Base-by-base conservation (phyloP, 2,888 invertebrate genomes). In the Julus scandinavius region DNA sequence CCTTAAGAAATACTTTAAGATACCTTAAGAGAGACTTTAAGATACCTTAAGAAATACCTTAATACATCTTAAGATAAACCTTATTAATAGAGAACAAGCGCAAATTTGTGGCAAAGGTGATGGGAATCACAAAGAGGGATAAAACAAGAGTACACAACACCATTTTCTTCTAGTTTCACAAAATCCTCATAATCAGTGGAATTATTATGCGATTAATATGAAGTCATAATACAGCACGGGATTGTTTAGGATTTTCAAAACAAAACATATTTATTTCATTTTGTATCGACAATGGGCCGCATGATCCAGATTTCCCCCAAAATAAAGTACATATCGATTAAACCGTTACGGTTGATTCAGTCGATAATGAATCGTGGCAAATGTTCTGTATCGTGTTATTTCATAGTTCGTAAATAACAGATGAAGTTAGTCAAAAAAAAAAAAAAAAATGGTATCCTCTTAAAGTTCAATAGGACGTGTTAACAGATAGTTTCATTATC, bases 391-490 rank as follows among this genome's bases (percentile, higher is more conserved):
- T n/a, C 63, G n/a, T 63, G 63, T 63, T 63, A n/a, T n/a, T 63
- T 63, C 63, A 63, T 63, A 63, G 63, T 63, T 63, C 63, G 63
- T 63, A 63, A 63, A 63, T 63, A 63, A 63, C 63, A n/a, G 63
- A 63, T 63, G 63, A 63, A 15, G 54, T 11, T 45, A 45, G 3
- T 50, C 7, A 58, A 58, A 58, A 58, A 58, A 63, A 54, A 13
- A 54, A 54, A 13, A 54, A 54, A 54, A 54, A 54, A 54, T 15
- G 13, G 63, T 7, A 63, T 63, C n/a, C 63, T 17, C 63, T 63
- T 63, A 63, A 63, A n/a, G n/a, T n/a, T n/a, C 17, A 63, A 63
- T 63, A 63, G 63, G 63, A 63, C 63, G 63, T 63, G 63, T 63
- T 63, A 63, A 63, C 63, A 63, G 63, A 63, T 63, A 63, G 63